Base-by-base conservation (phyloP, 2,797 vertebrate species). In the Phrynocephalus guinanensis region DNA sequence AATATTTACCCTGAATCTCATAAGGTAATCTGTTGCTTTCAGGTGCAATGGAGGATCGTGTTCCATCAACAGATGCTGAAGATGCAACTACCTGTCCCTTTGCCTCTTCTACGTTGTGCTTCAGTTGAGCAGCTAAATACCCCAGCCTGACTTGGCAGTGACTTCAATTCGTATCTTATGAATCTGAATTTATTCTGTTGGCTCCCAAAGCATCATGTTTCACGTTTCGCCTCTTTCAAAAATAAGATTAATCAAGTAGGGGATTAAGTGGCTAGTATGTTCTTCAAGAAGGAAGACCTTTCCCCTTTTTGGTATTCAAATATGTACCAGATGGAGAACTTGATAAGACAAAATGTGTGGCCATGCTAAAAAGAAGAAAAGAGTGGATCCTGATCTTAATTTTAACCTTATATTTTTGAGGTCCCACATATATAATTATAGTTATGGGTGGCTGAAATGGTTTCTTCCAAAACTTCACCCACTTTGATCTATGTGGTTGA, bases 331-430 rank as follows among this genome's bases (percentile, higher is more conserved):
- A 77, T 30, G 22, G 60, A 76, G 13, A 52, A 8, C 63, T 82
- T 70, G 75, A 28, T 38, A 87, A 68, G 68, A 11, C 24, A 77
- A 48, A 73, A 50, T n/a, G 76, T 30, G 68, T 63, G 76, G 16
- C 6, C 44, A 48, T 26, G 80, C 48, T 18, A 9, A 38, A 9
- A 38, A 22, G 10, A 15, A 67, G 81, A 20, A 13, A 28, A 67
- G 30, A 28, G 68, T 48, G 0, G 0, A 0, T 52, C 28, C 48
- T 0, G 48, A 2, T 78, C 70, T 83, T 18, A 0, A 1, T 83
- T 33, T 86, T 30, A 63, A 63, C 60, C 60, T 15, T 15, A 15
- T 63, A 15, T 63, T 63, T 63, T 63, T 16, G 13, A 63, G 60
- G 15, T 63, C 60, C 60, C 60, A 63, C 18, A 33, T 75, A 33